Evolutionary conservation across 2,797 vertebrate species (phyloP), one percentile per base, ranked within the genome.

Genomic region (Diglossa cyanea): DNA sequence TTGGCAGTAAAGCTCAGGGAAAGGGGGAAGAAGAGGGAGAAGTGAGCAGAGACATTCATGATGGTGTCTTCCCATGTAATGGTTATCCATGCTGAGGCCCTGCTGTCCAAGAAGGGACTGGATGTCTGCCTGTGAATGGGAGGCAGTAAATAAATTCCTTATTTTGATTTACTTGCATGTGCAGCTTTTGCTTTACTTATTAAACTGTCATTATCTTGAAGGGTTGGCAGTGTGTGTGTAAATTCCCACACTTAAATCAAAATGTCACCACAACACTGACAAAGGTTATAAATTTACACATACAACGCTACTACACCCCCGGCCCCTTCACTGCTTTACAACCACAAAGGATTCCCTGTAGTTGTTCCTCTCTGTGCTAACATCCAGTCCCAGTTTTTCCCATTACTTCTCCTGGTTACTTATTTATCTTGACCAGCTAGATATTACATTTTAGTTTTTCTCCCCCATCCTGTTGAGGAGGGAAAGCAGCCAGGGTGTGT

Each of bases 161-260:
- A 14, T 31, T 83, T 77, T 90, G 30, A 23, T 74, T 74, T 61
- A 35, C 30, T 53, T 74, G 17, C 15, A 54, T 31, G 21, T 67
- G 30, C 12, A 61, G 33, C 66, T 67, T 80, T 73, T 93, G 25
- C 19, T 48, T 68, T 80, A 35, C 9, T 26, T 61, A 37, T 31
- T 58, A n/a, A 86, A 61, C 19, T 75, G 40, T 57, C 20, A 8
- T 74, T 74, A 25, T 47, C 50, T 72, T 84, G 44, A 81, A 61
- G 37, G 12, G 13, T 16, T 53, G 18, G 20, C 15, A n/a, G 5
- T 1, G 26, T 30, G 7, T 3, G 6, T 24, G 7, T 13, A n/a
- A 88, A 37, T 73, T 6, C 13, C 37, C 4, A 40, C 17, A 31
- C 8, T 23, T 68, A 37, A 91, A 73, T 76, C 60, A 90, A 85